These are phyloP conservation scores for Phyllostomus discolor DNA, from an alignment of 2,113 vertebrate genomes.

Conservation along the genomic window DNA sequence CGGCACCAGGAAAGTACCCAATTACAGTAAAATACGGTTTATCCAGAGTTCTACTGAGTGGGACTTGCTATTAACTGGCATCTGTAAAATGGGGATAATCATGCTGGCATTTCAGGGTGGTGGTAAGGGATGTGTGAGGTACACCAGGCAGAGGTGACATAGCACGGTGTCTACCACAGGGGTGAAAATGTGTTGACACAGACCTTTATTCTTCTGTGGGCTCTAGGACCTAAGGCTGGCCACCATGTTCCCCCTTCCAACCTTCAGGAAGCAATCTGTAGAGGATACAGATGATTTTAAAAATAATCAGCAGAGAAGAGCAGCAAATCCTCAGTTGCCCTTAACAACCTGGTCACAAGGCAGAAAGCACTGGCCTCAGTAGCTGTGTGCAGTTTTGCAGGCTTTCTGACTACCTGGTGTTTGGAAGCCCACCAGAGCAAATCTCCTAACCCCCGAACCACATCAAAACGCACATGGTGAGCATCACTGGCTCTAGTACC, in stretches of 20 bases:
- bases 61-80: background rate
- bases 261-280: background rate
- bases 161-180: background rate
- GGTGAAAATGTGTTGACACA: background rate
- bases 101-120: background rate
- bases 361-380: background rate
- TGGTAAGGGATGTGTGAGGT: background rate
- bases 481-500: background rate
- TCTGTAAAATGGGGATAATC: conserved; percentile 27
- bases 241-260: background rate
- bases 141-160: background rate
- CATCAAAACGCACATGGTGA: background rate
- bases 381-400: background rate
- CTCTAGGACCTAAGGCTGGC: background rate
- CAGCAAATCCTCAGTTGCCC: background rate
- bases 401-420: background rate
- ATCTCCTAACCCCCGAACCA: background rate
- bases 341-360: background rate
- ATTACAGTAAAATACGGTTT: conserved; percentile 20
- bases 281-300: background rate
- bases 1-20: background rate
- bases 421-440: background rate
- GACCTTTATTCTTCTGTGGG: background rate
- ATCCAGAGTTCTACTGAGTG: background rate
- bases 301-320: conserved; percentile 23